phyloP scores from a whole-genome alignment of 1,140 invertebrate species.

The Drosophila asahinai region DNA sequence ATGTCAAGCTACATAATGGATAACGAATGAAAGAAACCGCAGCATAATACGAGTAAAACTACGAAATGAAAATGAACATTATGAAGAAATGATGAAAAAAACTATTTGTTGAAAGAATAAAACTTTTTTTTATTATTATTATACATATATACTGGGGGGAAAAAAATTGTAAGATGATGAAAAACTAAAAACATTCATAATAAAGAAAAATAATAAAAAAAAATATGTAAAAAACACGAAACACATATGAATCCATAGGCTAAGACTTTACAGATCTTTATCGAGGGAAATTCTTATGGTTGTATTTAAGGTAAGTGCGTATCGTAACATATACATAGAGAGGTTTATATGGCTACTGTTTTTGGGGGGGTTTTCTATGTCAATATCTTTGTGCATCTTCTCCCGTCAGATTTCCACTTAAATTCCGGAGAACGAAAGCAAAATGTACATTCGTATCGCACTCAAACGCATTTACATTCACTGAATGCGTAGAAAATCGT shows the following conservation, averaged over 20 bases:
- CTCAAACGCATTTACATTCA: conserved; percentile 28
- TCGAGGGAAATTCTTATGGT: neutral
- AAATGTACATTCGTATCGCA: neutral
- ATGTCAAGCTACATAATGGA: conserved; percentile 69
- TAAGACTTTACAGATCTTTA: neutral
- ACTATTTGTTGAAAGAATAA: conserved; percentile 80
- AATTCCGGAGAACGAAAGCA: neutral
- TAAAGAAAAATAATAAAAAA: conserved; percentile 63
- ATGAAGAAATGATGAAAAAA: conserved; percentile 34
- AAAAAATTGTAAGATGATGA: conserved; percentile 60
- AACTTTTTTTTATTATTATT: conserved; percentile 77
- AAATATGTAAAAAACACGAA: conserved; percentile 31
- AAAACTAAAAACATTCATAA: conserved; percentile 55
- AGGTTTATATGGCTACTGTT: conserved; percentile 14
- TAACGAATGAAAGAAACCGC: conserved; percentile 22
- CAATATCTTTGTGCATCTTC: neutral
- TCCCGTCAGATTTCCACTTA: no score
- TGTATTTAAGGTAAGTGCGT: neutral
- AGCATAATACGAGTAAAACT: conserved; percentile 60
- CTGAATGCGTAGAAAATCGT: conserved; percentile 31
- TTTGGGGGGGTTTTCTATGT: neutral
- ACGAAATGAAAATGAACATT: conserved; percentile 9
- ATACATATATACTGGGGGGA: conserved; percentile 41
- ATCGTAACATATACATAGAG: neutral
- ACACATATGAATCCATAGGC: neutral